Conservation (phyloP, 2,113 vertebrate species). For the Vireo altiloquus region DNA sequence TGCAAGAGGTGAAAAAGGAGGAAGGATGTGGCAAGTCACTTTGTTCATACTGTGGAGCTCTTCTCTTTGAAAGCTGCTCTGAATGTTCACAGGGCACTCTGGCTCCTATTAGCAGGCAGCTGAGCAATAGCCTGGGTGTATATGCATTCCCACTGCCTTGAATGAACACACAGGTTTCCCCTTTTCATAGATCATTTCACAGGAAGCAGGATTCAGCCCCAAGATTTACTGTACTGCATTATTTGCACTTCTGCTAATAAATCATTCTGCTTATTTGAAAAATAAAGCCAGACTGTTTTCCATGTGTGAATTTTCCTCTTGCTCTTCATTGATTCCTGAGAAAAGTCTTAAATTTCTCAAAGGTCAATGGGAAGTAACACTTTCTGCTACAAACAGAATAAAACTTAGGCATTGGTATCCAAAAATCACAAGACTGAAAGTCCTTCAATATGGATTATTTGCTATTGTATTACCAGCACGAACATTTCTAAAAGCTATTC, state of each 20-base stretch:
- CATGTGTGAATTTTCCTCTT: constrained; percentile 2
- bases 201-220: constrained; percentile 13
- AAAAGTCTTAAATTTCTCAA: constrained; percentile 5
- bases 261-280: constrained; percentile 34
- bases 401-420: not conserved
- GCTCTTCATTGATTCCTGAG: not conserved
- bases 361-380: not conserved
- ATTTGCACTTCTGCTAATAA: constrained; percentile 5
- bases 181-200: constrained; percentile 25
- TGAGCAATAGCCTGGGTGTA: not conserved
- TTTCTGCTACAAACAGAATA: not conserved
- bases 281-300: constrained; percentile 16
- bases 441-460: not conserved
- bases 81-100: not conserved
- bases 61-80: constrained; percentile 1
- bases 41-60: not conserved
- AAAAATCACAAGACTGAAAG: not conserved
- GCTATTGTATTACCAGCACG: not conserved
- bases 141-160: not conserved
- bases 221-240: not conserved
- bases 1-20: not conserved
- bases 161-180: constrained; percentile 6
- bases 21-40: constrained; percentile 16
- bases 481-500: not conserved
- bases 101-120: constrained; percentile 7